Percentiles rank a stretch among this genome's conserved stretches.
Evolutionary conservation across 1,140 invertebrate species (phyloP).

Genomic region (Hirudo medicinalis): DNA sequence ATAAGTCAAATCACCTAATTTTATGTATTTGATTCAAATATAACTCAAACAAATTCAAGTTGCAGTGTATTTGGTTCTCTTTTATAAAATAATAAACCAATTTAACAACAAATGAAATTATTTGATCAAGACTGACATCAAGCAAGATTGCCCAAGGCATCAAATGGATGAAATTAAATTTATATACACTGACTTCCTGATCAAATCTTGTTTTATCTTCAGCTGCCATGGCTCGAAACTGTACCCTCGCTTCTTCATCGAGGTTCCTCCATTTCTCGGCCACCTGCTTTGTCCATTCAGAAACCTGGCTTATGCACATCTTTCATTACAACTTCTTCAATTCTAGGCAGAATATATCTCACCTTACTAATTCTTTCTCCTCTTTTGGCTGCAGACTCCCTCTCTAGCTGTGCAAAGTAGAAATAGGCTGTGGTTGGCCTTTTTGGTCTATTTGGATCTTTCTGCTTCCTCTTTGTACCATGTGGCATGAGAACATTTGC

Average conservation of each 20-base stretch:
- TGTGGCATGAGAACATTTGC: too few species aligned
- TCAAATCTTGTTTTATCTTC: conserved; percentile 35
- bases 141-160: not conserved
- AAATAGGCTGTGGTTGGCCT: conserved; percentile 36
- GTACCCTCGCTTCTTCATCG: conserved; percentile 26
- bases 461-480: conserved; percentile 26
- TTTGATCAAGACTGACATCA: not conserved
- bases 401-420: conserved; percentile 32
- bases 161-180: not conserved
- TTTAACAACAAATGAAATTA: not conserved
- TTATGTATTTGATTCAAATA: not conserved
- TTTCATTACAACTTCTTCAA: not conserved
- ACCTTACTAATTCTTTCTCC: conserved; percentile 33
- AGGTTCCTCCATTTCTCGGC: conserved; percentile 34
- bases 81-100: not conserved
- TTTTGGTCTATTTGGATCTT: conserved; percentile 36
- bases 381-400: conserved; percentile 30
- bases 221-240: conserved; percentile 32
- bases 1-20: too few species aligned
- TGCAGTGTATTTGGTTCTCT: not conserved
- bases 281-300: conserved; percentile 37
- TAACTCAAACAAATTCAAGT: too few species aligned
- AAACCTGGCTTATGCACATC: conserved; percentile 27
- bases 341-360: not conserved
- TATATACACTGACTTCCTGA: conserved; percentile 26